Evolutionary conservation across 2,888 invertebrate genomes (phyloP), one percentile per base, ranked within the genome.

Genomic region (Proisotoma minuta): DNA sequence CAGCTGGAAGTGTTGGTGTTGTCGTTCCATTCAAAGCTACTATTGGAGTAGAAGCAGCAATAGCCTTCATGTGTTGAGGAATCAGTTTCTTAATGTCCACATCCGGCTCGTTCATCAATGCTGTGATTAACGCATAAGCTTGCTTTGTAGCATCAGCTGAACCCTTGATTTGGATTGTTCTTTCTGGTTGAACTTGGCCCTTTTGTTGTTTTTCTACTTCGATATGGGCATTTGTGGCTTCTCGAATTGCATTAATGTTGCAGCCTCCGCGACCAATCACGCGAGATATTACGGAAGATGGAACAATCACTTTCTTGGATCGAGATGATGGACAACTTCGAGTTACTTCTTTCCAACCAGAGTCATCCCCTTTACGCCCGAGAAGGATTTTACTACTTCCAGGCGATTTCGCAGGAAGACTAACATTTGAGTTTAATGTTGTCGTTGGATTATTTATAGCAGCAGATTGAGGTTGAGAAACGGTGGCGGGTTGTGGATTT

Each of bases 171-270:
- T 94, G 95, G 71, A 99, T 94, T 75, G 89, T 89, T 73, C 98
- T 83, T 78, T 96, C 95, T 60, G 90, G 91, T 80, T 92, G 93
- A 28, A 77, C 76, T 59, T 78, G 77, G 3, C 91, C 89, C 80
- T 94, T 93, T 77, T 88, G 88, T 80, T 96, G 95, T 79, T 98
- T 98, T 79, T 98, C 98, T 26, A 98, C 94, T 80, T 98, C 96
- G 77, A 99, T 98, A 77, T 96, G 93, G 3, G 98, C 98, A 63
- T 96, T 95, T 28, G 98, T 97, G 57, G 93, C 90, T 61, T 92
- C 91, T 63, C 98, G 84, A 77, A 99, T 97, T 12, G 97, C 94
- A 81, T 99, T 99, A 76, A 99, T 97, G 80, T 98, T 98, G 80
- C 89, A 91, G 53, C 98, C 98, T 28, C 91, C 95, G 74, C 98